Conservation (phyloP, 2,113 vertebrate genomes). For the Perccottus glenii region DNA sequence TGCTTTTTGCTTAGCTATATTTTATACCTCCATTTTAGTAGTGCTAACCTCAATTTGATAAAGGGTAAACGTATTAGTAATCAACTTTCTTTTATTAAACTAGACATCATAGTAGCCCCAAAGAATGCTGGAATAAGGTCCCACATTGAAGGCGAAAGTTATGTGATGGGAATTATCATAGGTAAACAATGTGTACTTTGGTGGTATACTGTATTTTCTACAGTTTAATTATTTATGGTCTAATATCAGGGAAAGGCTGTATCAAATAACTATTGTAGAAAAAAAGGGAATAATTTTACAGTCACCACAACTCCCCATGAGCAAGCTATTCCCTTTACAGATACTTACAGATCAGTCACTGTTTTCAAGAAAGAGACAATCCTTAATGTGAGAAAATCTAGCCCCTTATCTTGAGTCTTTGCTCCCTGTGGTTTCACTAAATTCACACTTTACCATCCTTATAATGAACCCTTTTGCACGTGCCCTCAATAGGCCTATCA, state of each 20-base stretch:
- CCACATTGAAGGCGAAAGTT: too few relatives aligned
- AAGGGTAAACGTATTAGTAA: too few relatives aligned
- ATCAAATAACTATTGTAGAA: constrained; percentile 11
- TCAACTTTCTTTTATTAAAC: too few relatives aligned
- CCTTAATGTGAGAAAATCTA: constrained; percentile 30
- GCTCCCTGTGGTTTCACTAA: constrained; percentile 64
- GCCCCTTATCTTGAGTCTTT: constrained; percentile 54
- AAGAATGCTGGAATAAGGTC: too few relatives aligned
- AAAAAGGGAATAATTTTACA: constrained; percentile 11
- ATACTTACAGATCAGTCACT: constrained; percentile 26
- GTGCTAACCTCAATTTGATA: too few relatives aligned
- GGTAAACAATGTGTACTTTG: constrained; percentile 32
- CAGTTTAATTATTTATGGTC: constrained; percentile 50
- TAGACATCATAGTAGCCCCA: too few relatives aligned
- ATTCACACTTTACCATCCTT: constrained; percentile 56
- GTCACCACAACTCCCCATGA: not conserved
- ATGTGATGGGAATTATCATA: constrained; percentile 23
- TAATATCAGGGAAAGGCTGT: constrained; percentile 38
- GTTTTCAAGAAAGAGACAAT: constrained; percentile 25
- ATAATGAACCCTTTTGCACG: constrained; percentile 60
- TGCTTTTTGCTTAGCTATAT: not conserved
- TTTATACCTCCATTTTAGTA: too few relatives aligned
- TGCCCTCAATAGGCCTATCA: constrained; percentile 48
- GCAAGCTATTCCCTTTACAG: not conserved
- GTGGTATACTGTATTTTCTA: constrained; percentile 23